These are phyloP conservation scores for Drosophila pseudoobscura DNA, from an alignment of 1,140 invertebrate species.

Conservation along the genomic window DNA sequence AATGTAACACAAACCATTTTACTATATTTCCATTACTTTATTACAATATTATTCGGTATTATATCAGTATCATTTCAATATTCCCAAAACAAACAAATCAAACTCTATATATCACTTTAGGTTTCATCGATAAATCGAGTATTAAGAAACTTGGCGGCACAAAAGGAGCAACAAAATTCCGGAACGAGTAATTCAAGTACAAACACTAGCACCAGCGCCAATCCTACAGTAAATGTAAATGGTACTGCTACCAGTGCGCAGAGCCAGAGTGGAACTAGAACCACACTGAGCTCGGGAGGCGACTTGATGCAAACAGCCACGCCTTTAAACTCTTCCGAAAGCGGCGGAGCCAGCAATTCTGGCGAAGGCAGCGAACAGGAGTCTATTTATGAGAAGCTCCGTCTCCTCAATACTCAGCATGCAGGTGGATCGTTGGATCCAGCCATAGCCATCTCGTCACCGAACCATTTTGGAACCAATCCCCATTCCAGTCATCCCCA, in stretches of 20 bases:
- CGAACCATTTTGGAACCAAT: constrained; percentile 48
- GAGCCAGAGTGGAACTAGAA: neutral
- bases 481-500: constrained; percentile 31
- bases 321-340: constrained; percentile 73
- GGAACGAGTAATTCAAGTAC: constrained; percentile 21
- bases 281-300: neutral
- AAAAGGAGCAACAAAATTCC: constrained; percentile 89
- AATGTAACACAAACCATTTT: too few species aligned
- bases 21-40: too few species aligned
- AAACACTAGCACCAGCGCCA: constrained; percentile 11
- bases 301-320: constrained; percentile 70
- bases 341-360: constrained; percentile 77
- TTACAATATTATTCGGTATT: too few species aligned
- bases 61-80: too few species aligned
- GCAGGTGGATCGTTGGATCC: constrained; percentile 29
- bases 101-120: constrained; percentile 84
- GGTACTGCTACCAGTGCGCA: constrained; percentile 11
- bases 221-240: constrained; percentile 27
- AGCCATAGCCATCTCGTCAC: neutral
- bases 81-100: too few species aligned
- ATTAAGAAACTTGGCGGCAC: constrained; percentile 95
- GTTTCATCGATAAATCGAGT: constrained; percentile 99
- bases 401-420: constrained; percentile 91
- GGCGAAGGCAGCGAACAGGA: constrained; percentile 85
- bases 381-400: constrained; percentile 92